phyloP scores from a whole-genome alignment of 2,888 invertebrate species.

The Melanchra persicariae region DNA sequence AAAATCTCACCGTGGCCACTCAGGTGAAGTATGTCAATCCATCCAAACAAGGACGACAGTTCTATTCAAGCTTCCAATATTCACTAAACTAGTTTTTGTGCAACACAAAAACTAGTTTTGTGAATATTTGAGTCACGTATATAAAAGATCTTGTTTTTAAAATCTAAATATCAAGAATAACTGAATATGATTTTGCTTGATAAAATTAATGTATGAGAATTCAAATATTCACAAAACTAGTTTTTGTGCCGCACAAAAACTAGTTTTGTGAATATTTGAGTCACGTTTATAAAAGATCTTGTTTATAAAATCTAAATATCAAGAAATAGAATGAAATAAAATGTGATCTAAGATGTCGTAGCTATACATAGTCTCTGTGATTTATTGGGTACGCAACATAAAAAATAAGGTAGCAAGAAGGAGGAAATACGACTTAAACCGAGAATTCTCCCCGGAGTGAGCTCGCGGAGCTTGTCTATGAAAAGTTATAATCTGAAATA shows the following conservation, averaged over 20 bases:
- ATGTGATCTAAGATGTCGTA: conserved; percentile 38
- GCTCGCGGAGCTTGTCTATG: conserved; percentile 62
- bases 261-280: too few relatives aligned
- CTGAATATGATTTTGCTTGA: conserved; percentile 52
- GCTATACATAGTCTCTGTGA: conserved; percentile 43
- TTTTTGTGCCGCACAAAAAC: too few relatives aligned
- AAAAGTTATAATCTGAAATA: conserved; percentile 70
- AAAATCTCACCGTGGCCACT: too few relatives aligned
- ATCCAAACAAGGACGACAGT: too few relatives aligned
- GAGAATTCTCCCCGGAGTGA: conserved; percentile 48
- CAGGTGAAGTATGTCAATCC: too few relatives aligned
- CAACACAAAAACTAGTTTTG: too few relatives aligned
- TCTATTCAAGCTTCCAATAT: too few relatives aligned
- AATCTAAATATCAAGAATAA: conserved; percentile 62
- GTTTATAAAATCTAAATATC: not conserved
- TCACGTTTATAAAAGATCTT: too few relatives aligned
- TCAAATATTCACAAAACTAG: not conserved
- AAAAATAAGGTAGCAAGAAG: conserved; percentile 47
- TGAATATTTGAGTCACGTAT: too few relatives aligned
- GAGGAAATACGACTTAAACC: conserved; percentile 39
- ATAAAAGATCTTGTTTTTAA: too few relatives aligned
- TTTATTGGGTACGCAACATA: conserved; percentile 54
- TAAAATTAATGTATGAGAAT: conserved; percentile 60
- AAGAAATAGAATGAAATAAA: conserved; percentile 46
- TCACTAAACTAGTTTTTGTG: too few relatives aligned